Evolutionary conservation across 2,888 invertebrate species (phyloP).

Genomic region (Mylabris sibirica): DNA sequence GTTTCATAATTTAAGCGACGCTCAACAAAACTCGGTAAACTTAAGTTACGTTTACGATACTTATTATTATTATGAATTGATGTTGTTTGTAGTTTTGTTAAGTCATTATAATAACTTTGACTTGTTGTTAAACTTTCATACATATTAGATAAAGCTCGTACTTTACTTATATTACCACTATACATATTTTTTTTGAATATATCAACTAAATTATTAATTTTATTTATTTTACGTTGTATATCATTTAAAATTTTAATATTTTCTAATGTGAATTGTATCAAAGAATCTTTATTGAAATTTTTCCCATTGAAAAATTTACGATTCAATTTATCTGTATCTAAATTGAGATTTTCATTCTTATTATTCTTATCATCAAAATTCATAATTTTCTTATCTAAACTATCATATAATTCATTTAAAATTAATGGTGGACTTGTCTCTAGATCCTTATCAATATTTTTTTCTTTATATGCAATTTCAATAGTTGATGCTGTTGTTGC

Average conservation of each 20-base stretch:
- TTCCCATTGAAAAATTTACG: conserved; percentile 55
- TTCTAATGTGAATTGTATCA: conserved; percentile 58
- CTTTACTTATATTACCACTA: conserved; percentile 66
- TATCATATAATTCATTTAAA: conserved; percentile 55
- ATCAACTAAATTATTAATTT: conserved; percentile 73
- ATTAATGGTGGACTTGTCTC: conserved; percentile 47
- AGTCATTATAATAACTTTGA: conserved; percentile 64
- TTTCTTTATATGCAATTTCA: conserved; percentile 59
- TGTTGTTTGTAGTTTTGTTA: conserved; percentile 61
- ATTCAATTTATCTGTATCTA: conserved; percentile 48
- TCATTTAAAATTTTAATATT: conserved; percentile 70
- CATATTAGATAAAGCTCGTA: conserved; percentile 73
- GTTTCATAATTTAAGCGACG: conserved; percentile 45
- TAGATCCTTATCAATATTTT: conserved; percentile 56
- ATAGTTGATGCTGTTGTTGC: conserved; percentile 52
- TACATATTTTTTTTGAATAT: conserved; percentile 67
- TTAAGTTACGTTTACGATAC: conserved; percentile 70
- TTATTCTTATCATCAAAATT: conserved; percentile 54
- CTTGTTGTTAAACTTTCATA: conserved; percentile 71
- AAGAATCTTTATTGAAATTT: conserved; percentile 37
- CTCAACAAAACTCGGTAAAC: conserved; percentile 57
- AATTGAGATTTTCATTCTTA: conserved; percentile 54
- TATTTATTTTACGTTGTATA: conserved; percentile 74
- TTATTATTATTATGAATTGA: conserved; percentile 58
- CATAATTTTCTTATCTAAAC: conserved; percentile 54